A percentile compares a stretch with the other conserved stretches of the same genome.
These are phyloP conservation scores for Jordanella pulchra DNA, from an alignment of 2,797 vertebrate genomes.

Conservation along the genomic window DNA sequence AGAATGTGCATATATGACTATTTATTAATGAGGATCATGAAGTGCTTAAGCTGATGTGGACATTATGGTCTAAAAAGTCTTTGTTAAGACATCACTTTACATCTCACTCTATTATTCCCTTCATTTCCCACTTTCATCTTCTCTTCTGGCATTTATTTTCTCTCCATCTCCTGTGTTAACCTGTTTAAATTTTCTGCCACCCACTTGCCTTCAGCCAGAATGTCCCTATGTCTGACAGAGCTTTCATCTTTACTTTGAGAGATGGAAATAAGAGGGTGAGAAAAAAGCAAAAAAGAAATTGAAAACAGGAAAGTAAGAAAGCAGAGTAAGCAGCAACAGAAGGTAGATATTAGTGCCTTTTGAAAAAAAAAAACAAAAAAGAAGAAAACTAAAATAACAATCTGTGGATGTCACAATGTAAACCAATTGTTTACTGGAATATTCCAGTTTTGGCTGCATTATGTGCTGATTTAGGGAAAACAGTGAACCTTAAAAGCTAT, in stretches of 20 bases:
- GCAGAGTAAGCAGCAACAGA: slow-evolving; percentile 10
- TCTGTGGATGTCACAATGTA: neutral
- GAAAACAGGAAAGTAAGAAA: neutral
- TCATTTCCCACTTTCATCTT: neutral
- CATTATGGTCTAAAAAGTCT: slow-evolving; percentile 1
- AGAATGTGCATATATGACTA: neutral
- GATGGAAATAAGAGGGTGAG: slow-evolving; percentile 36
- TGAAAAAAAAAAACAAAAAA: neutral
- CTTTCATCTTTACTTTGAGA: slow-evolving; percentile 48
- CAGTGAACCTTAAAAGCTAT: neutral
- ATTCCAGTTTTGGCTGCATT: neutral
- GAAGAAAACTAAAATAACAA: no score
- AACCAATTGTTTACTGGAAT: neutral
- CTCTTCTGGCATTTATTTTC: neutral
- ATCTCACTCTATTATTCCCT: slow-evolving; percentile 1
- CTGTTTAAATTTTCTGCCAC: slow-evolving; percentile 32
- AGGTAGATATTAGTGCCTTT: slow-evolving; percentile 26
- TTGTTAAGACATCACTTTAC: slow-evolving; percentile 17
- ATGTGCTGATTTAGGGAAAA: slow-evolving; percentile 47
- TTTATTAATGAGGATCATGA: neutral
- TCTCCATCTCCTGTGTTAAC: slow-evolving; percentile 14
- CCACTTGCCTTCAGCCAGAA: slow-evolving; percentile 33
- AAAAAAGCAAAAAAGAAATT: slow-evolving; percentile 17
- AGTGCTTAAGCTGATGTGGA: neutral
- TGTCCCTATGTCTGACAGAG: slow-evolving; percentile 36